Evolutionary conservation across 2,888 invertebrate genomes (phyloP).

Genomic region (Agelastica alni): DNA sequence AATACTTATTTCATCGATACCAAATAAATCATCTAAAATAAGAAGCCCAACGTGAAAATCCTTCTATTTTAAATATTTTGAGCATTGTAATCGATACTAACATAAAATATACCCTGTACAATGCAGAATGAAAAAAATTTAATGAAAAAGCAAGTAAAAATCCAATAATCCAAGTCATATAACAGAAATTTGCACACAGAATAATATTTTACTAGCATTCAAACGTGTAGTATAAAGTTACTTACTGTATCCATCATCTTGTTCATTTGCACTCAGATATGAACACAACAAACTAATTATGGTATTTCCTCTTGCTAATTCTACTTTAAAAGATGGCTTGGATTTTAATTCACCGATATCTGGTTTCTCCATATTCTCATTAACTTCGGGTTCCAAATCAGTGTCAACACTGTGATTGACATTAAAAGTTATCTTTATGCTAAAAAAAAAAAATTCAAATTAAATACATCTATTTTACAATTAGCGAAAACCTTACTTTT

Average conservation of each 20-base stretch:
- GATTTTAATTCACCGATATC: slow-evolving; percentile 85
- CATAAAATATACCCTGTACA: too few species aligned
- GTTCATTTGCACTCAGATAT: slow-evolving; percentile 67
- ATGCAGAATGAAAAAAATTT: too few species aligned
- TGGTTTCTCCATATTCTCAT: slow-evolving; percentile 68
- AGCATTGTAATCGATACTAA: too few species aligned
- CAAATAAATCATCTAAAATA: slow-evolving; percentile 91
- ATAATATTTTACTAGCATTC: not conserved
- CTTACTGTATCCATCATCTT: slow-evolving; percentile 75
- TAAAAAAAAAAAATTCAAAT: slow-evolving; percentile 54
- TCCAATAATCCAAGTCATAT: too few species aligned
- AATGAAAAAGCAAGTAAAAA: too few species aligned
- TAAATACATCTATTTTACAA: not conserved
- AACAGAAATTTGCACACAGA: too few species aligned
- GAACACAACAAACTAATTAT: slow-evolving; percentile 86
- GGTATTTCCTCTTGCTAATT: slow-evolving; percentile 75
- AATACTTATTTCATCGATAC: slow-evolving; percentile 91
- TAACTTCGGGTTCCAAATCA: slow-evolving; percentile 70
- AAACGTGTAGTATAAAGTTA: slow-evolving; percentile 28
- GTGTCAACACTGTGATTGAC: slow-evolving; percentile 94
- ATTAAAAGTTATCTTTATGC: slow-evolving; percentile 81
- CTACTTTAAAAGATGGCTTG: slow-evolving; percentile 89
- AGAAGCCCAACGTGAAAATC: too few species aligned
- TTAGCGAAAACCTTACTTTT: slow-evolving; percentile 64
- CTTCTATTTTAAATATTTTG: too few species aligned